Conservation (phyloP, 2,113 vertebrate species). For the Carassius auratus region DNA sequence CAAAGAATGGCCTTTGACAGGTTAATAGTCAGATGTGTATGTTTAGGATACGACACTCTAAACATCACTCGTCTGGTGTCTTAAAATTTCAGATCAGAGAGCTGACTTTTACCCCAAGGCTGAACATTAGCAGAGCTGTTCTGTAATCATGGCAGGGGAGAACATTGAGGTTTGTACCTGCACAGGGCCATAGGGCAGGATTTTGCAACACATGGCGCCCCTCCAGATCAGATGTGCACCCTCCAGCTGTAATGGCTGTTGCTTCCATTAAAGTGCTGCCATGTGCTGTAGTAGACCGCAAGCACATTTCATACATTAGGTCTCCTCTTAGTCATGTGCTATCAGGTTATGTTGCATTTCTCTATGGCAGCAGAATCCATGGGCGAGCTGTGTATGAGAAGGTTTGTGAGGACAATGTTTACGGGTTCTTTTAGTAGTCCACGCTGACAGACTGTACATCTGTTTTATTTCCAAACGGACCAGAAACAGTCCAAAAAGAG, state of each 20-base stretch:
- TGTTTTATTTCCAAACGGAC: slow-evolving; percentile 1
- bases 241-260: slow-evolving; percentile 28
- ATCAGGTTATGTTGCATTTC: slow-evolving; percentile 43
- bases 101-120: background rate
- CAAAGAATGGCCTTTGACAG: slow-evolving; percentile 18
- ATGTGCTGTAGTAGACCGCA: slow-evolving; percentile 39
- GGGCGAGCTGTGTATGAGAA: background rate
- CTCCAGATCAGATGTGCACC: slow-evolving; percentile 33
- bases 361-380: background rate
- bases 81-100: slow-evolving; percentile 23
- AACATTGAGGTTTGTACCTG: slow-evolving; percentile 23
- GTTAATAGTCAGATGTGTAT: slow-evolving; percentile 11
- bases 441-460: slow-evolving; percentile 26
- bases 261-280: slow-evolving; percentile 39
- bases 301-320: slow-evolving; percentile 17
- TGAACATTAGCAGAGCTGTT: background rate
- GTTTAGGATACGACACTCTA: background rate
- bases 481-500: background rate
- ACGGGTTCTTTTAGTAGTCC: background rate
- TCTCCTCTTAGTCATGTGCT: slow-evolving; percentile 18
- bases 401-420: background rate
- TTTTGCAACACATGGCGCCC: slow-evolving; percentile 48
- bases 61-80: slow-evolving; percentile 21
- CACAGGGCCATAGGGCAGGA: slow-evolving; percentile 20
- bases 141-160: slow-evolving; percentile 36